Evolutionary conservation across 2,888 invertebrate genomes (phyloP).

Genomic region (Morpho achilles): DNA sequence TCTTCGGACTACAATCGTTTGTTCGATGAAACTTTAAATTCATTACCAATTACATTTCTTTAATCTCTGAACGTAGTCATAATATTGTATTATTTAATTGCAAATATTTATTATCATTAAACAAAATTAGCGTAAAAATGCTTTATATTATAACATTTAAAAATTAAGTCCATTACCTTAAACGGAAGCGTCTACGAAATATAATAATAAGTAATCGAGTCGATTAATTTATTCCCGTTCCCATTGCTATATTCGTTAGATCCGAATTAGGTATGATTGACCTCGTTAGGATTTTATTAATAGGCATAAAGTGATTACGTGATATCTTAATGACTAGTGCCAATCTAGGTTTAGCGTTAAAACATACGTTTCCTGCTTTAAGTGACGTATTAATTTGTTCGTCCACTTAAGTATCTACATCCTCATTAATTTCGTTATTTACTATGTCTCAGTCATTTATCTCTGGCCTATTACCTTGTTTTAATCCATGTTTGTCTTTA

Average conservation of each 20-base stretch:
- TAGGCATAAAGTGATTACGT: constrained; percentile 19
- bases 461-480: constrained; percentile 30
- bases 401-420: constrained; percentile 67
- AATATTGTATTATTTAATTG: too few species aligned
- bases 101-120: background rate
- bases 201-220: background rate
- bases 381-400: constrained; percentile 69
- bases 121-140: background rate
- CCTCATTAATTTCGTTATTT: constrained; percentile 75
- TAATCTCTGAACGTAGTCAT: too few species aligned
- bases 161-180: background rate
- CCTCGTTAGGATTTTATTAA: constrained; percentile 22
- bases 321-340: constrained; percentile 34
- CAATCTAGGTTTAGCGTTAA: constrained; percentile 70
- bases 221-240: background rate
- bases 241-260: background rate
- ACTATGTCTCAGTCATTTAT: constrained; percentile 50
- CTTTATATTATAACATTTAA: background rate
- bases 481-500: constrained; percentile 6
- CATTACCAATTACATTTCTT: too few species aligned
- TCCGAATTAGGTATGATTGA: constrained; percentile 11
- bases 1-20: too few species aligned
- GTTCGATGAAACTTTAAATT: too few species aligned
- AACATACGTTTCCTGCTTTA: constrained; percentile 70
- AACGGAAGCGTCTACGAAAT: background rate